These are phyloP conservation scores for Synanthedon andrenaeformis DNA, from an alignment of 2,888 invertebrate species.

Conservation along the genomic window DNA sequence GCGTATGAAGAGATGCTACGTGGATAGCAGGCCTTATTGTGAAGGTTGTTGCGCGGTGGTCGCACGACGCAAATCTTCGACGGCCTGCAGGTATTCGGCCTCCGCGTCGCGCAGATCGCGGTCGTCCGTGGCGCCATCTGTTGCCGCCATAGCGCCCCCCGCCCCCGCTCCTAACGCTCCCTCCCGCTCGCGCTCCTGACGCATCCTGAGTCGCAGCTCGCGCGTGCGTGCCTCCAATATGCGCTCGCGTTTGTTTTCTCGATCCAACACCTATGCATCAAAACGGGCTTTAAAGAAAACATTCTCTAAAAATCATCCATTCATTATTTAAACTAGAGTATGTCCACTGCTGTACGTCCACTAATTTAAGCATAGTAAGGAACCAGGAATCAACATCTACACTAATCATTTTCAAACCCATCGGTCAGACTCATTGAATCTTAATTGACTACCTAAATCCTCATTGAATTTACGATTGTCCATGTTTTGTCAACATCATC, in stretches of 20 bases:
- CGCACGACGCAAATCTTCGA: conserved; percentile 25
- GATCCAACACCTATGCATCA: conserved; percentile 80
- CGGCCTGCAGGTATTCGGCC: conserved; percentile 43
- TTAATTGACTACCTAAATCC: no score
- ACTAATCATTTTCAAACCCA: no score
- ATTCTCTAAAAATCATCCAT: neutral
- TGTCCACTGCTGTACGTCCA: no score
- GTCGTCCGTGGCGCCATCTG: conserved; percentile 34
- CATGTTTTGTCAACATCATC: no score
- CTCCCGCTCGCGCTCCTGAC: conserved; percentile 43
- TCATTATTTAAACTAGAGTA: no score
- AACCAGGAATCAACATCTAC: no score
- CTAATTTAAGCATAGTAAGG: no score
- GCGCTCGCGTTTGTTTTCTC: conserved; percentile 90
- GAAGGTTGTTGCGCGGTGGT: no score
- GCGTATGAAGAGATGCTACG: no score
- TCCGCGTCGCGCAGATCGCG: conserved; percentile 52
- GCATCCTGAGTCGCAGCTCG: conserved; percentile 78
- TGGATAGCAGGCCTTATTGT: neutral
- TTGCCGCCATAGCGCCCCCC: conserved; percentile 15
- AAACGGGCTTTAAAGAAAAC: conserved; percentile 1
- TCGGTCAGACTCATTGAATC: no score
- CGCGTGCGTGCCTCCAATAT: conserved; percentile 91
- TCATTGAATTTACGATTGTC: no score
- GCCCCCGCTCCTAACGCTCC: conserved; percentile 1